Conservation (phyloP, 2,888 invertebrate genomes). For the Opisthograptis luteolata region DNA sequence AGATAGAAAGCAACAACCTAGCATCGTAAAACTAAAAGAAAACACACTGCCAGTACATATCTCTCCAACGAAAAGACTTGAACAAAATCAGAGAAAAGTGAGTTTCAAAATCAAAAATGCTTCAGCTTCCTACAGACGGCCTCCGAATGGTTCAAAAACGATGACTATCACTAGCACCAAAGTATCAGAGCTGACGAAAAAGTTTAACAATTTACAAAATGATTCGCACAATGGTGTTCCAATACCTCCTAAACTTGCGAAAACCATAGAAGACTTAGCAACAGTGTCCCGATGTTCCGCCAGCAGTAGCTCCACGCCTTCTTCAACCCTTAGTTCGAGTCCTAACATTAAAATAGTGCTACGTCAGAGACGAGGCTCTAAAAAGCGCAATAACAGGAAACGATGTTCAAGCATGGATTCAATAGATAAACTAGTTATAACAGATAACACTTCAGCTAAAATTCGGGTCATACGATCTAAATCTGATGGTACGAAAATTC, state of each 20-base stretch:
- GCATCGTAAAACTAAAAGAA: constrained; percentile 47
- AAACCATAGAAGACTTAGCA: constrained; percentile 77
- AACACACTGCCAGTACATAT: constrained; percentile 45
- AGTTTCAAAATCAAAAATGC: constrained; percentile 86
- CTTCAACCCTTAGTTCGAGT: constrained; percentile 75
- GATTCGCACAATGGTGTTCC: constrained; percentile 69
- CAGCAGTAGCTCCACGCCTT: constrained; percentile 76
- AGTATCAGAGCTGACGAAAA: constrained; percentile 88
- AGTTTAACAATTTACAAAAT: constrained; percentile 87
- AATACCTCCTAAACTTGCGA: constrained; percentile 83
- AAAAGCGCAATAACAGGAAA: constrained; percentile 77
- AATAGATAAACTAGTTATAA: constrained; percentile 65
- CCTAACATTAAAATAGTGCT: constrained; percentile 80
- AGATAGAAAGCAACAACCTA: constrained; percentile 38
- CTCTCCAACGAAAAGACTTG: constrained; percentile 60
- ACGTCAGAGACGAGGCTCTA: constrained; percentile 71
- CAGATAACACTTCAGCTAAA: constrained; percentile 61
- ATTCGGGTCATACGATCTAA: constrained; percentile 72
- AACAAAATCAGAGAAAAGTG: constrained; percentile 80
- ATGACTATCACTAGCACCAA: constrained; percentile 82
- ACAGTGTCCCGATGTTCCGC: constrained; percentile 57
- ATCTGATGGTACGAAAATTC: constrained; percentile 76
- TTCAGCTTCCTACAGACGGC: constrained; percentile 71
- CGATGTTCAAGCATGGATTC: constrained; percentile 80
- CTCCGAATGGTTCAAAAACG: constrained; percentile 69